Conservation (phyloP, 2,888 invertebrate genomes). For the Ceraclea dissimilis region DNA sequence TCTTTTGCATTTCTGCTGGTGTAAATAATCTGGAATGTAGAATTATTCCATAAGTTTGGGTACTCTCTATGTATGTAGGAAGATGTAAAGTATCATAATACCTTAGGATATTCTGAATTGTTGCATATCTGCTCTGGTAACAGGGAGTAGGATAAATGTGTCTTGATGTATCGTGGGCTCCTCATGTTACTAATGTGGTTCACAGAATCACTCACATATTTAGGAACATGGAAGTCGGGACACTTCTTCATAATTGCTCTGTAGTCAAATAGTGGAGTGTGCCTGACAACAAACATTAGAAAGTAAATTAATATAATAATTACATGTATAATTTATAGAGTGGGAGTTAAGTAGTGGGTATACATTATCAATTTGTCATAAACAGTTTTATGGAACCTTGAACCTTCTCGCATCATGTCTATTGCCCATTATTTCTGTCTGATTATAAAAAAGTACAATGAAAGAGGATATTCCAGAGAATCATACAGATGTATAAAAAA, state of each 20-base stretch:
- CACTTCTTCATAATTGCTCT: constrained; percentile 30
- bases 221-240: constrained; percentile 28
- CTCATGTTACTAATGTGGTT: constrained; percentile 34
- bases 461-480: no score
- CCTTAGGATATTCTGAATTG: constrained; percentile 21
- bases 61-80: no score
- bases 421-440: not conserved
- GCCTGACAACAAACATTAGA: constrained; percentile 29
- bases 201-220: constrained; percentile 28
- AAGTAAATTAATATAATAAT: no score
- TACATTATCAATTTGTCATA: no score
- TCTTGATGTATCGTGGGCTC: constrained; percentile 54
- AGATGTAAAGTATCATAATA: constrained; percentile 4
- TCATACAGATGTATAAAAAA: no score
- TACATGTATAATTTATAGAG: no score
- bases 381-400: no score
- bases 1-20: constrained; percentile 67
- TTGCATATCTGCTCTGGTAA: constrained; percentile 37
- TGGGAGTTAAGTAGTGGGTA: no score
- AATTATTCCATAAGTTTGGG: no score
- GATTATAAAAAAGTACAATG: not conserved
- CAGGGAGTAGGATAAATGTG: constrained; percentile 54
- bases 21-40: constrained; percentile 45
- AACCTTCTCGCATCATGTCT: no score
- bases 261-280: constrained; percentile 37